phyloP scores from a whole-genome alignment of 2,113 vertebrate genomes.

The Channa maculata region DNA sequence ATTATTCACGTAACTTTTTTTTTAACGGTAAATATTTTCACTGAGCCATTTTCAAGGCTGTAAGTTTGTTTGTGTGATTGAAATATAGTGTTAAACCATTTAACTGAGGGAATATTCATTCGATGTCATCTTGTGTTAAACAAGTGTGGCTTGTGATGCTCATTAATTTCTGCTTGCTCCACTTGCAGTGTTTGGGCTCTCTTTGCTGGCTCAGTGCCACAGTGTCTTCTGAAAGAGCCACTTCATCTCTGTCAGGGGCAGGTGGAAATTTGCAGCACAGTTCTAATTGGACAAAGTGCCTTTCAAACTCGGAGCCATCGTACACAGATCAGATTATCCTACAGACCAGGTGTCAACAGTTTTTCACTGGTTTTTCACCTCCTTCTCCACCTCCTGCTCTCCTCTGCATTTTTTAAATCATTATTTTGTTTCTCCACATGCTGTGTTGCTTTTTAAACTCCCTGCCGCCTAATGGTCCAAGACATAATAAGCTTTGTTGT shows the following conservation, averaged over 20 bases:
- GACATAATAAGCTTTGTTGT: conserved; percentile 25
- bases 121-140: conserved; percentile 89
- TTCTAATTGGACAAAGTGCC: conserved; percentile 97
- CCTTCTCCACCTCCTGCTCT: conserved; percentile 26
- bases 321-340: conserved; percentile 83
- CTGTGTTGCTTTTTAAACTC: conserved; percentile 12
- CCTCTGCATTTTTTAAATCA: conserved; percentile 8
- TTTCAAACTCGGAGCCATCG: conserved; percentile 88
- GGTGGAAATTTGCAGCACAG: conserved; percentile 90
- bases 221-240: conserved; percentile 88
- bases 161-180: conserved; percentile 93
- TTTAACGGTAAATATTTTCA: neutral
- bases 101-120: conserved; percentile 83
- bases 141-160: conserved; percentile 89
- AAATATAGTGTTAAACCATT: conserved; percentile 77
- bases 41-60: conserved; percentile 11
- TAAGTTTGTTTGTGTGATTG: conserved; percentile 54
- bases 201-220: conserved; percentile 86
- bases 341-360: conserved; percentile 74
- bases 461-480: conserved; percentile 42
- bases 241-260: conserved; percentile 94
- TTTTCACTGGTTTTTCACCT: conserved; percentile 42
- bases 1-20: conserved; percentile 3
- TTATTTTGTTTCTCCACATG: conserved; percentile 18
- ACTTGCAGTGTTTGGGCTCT: conserved; percentile 85